Evolutionary conservation across 2,797 vertebrate genomes (phyloP), one percentile per base, ranked within the genome.

Genomic region (Eupleurogrammus muticus): DNA sequence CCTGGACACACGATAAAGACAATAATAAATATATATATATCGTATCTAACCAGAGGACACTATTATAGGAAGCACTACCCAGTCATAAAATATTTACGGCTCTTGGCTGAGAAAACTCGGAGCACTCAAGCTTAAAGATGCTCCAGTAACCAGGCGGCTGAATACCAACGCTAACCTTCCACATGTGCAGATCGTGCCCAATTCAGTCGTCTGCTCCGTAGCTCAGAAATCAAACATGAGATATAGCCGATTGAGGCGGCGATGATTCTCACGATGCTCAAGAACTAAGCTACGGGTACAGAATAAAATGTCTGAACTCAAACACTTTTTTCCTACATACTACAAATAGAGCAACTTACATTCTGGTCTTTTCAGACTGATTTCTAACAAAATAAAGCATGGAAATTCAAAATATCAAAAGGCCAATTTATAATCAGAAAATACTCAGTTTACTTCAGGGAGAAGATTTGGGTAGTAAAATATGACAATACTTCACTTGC

Each of bases 1-100:
- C 94, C 95, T 95, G 80, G 21, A 83, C 11, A 5, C 49, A 79
- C n/a, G n/a, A n/a, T n/a, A 6, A 28, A 28, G 47, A 73, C 11
- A 69, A 0, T 20, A 53, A 65, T 73, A 42, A 14, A 42, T 42
- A 40, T 14, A 64, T 51, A 53, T 8, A 57, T 24, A 40, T 42
- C 76, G 40, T 20, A 28, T 3, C 3, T 28, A 28, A 28, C 28
- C 20, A 51, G 60, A 58, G n/a, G 21, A 77, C 24, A 34, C 62
- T 35, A 49, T 49, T 52, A 75, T 16, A 24, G 42, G 42, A 71
- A 53, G 28, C 69, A 47, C 44, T 17, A 61, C 23, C 9, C 5
- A 10, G 8, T 19, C 53, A 50, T 85, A 51, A 78, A 80, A 79
- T 75, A 77, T 88, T 64, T n/a, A 80, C 12, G 66, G 52, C 38